phyloP scores from a whole-genome alignment of 2,797 vertebrate species.

The Spinus olivaceus region DNA sequence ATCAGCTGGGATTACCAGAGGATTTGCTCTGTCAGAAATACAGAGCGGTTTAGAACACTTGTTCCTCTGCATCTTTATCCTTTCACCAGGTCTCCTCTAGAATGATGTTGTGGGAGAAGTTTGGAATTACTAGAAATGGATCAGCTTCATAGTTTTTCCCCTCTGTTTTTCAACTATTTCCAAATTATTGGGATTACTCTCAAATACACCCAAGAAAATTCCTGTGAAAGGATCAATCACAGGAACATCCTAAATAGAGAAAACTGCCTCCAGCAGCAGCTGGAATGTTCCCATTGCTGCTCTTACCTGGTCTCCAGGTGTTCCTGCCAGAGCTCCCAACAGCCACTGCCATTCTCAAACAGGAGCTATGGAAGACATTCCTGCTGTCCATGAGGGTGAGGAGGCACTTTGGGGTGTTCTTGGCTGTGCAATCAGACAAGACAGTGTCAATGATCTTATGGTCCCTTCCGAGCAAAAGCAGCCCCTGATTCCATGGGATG shows the following conservation, averaged over 20 bases:
- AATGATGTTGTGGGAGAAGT: neutral
- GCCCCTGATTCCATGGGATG: too few relatives aligned
- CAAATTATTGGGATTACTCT: neutral
- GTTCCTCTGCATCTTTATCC: neutral
- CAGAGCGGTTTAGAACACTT: neutral
- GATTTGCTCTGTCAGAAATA: neutral
- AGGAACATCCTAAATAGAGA: neutral
- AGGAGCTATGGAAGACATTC: neutral
- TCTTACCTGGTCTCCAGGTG: neutral
- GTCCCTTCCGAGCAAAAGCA: neutral
- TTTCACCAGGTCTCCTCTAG: accelerated
- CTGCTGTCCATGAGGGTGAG: too few relatives aligned
- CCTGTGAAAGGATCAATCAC: neutral
- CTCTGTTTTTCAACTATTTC: neutral
- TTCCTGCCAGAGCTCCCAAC: neutral
- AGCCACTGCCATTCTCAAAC: neutral
- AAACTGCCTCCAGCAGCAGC: neutral
- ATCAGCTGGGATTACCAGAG: neutral
- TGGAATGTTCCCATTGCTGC: neutral
- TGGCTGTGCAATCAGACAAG: conserved; percentile 70
- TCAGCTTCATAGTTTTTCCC: neutral
- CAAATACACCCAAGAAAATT: neutral
- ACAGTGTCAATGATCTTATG: conserved; percentile 67
- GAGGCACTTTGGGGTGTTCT: neutral
- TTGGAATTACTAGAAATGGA: neutral